Percentiles rank a stretch among this genome's conserved stretches.
Conservation (phyloP, 2,888 invertebrate genomes). For the Lithophane ornitopus region DNA sequence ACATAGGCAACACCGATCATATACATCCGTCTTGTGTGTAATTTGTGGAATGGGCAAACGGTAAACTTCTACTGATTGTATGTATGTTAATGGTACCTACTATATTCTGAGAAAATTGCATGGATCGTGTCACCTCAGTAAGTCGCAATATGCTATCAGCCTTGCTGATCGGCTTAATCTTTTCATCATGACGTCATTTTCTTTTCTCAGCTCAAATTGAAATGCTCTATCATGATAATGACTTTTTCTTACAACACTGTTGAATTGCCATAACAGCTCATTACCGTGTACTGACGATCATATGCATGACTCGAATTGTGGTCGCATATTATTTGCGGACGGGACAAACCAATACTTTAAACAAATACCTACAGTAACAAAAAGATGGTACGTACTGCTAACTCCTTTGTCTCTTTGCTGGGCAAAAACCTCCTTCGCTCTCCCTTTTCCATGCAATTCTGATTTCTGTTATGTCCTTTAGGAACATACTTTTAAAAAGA, state of each 20-base stretch:
- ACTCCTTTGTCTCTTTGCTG: not conserved
- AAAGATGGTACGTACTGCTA: not conserved
- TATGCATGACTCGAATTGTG: not conserved
- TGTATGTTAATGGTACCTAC: not conserved
- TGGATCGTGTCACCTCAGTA: not conserved
- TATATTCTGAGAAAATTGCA: not conserved
- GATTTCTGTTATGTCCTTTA: not conserved
- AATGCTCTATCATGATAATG: not conserved
- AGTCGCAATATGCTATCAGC: not conserved
- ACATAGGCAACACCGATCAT: conserved; percentile 46
- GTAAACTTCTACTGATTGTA: conserved; percentile 45
- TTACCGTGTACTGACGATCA: not conserved
- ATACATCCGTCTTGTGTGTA: conserved; percentile 48
- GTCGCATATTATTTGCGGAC: not conserved
- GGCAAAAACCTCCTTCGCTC: not conserved
- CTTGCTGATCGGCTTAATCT: not conserved
- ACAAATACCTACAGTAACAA: not conserved
- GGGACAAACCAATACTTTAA: not conserved
- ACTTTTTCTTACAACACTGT: not conserved
- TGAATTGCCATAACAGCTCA: not conserved
- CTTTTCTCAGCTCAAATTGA: not conserved
- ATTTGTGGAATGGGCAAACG: not conserved
- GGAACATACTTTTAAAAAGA: not conserved
- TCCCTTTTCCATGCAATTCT: not conserved
- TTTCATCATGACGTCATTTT: not conserved